Conservation (phyloP, 1,140 invertebrate species). For the Chionoecetes opilio region DNA sequence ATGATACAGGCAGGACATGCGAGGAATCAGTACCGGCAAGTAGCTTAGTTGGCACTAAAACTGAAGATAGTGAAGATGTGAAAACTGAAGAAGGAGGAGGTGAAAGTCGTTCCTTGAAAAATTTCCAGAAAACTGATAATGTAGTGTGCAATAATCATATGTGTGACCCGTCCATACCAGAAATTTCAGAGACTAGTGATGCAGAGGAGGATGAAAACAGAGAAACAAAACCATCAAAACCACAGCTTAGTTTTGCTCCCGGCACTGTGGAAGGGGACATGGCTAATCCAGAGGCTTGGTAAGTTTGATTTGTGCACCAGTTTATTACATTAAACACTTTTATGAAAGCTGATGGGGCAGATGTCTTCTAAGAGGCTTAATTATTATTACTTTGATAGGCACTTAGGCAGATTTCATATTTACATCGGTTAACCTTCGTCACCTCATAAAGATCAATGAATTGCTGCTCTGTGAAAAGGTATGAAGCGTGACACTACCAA, state of each 20-base stretch:
- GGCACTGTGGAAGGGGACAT: not conserved
- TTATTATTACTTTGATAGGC: too few relatives aligned
- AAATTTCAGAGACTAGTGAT: conserved; percentile 82
- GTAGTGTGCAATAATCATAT: conserved; percentile 43
- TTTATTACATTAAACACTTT: too few relatives aligned
- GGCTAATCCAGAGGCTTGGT: conserved; percentile 57
- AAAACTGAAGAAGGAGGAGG: not conserved
- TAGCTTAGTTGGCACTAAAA: not conserved
- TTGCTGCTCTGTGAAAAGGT: too few relatives aligned
- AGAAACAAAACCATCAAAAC: not conserved
- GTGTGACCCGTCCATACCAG: conserved; percentile 72
- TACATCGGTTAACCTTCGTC: too few relatives aligned
- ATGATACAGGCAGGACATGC: not conserved
- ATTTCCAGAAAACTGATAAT: conserved; percentile 19
- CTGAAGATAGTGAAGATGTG: not conserved
- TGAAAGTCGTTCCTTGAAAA: not conserved
- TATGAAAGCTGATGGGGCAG: too few relatives aligned
- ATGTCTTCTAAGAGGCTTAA: too few relatives aligned
- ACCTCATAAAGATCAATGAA: too few relatives aligned
- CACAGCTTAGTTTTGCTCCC: not conserved
- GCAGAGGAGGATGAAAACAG: conserved; percentile 84
- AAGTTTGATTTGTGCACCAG: not conserved
- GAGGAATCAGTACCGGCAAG: not conserved
- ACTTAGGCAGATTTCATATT: too few relatives aligned
- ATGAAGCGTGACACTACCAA: too few relatives aligned